phyloP scores from a whole-genome alignment of 2,888 invertebrate species.

The Ommatoiulus sabulosus region DNA sequence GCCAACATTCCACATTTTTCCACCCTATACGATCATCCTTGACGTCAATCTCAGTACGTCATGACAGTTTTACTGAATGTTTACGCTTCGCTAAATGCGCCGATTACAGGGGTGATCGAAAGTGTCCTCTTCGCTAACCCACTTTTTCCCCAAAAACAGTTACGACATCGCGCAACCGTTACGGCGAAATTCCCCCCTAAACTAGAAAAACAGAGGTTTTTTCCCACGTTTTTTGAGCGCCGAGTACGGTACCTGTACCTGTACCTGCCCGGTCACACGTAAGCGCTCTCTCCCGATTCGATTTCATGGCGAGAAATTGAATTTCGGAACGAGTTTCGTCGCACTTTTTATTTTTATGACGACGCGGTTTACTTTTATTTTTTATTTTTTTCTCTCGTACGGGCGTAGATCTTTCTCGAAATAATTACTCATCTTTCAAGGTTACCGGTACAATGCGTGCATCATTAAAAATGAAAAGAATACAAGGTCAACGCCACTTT shows the following conservation, averaged over 20 bases:
- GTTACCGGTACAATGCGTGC: slow-evolving; percentile 34
- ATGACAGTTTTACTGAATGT: too few species aligned
- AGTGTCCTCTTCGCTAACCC: not conserved
- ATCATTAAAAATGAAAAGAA: slow-evolving; percentile 34
- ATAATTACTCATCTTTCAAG: slow-evolving; percentile 34
- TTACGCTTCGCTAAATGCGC: not conserved
- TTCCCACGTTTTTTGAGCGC: not conserved
- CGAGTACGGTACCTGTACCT: not conserved
- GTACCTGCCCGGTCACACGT: too few species aligned
- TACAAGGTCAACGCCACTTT: slow-evolving; percentile 34
- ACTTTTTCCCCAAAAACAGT: not conserved
- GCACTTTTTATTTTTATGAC: not conserved
- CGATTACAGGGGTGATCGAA: not conserved
- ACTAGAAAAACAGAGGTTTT: not conserved
- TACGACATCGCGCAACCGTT: slow-evolving; percentile 4
- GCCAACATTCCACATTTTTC: too few species aligned
- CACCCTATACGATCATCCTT: too few species aligned
- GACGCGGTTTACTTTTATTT: not conserved
- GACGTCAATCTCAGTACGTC: too few species aligned
- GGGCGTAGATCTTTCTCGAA: slow-evolving; percentile 34
- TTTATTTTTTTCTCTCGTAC: not conserved
- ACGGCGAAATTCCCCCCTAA: not conserved
- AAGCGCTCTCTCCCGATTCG: not conserved
- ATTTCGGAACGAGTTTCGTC: slow-evolving; percentile 17
- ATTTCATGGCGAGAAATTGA: slow-evolving; percentile 28